Percentiles rank a stretch among this genome's conserved stretches.
Conservation (phyloP, 2,113 vertebrate genomes). For the Odontophorus gujanensis region DNA sequence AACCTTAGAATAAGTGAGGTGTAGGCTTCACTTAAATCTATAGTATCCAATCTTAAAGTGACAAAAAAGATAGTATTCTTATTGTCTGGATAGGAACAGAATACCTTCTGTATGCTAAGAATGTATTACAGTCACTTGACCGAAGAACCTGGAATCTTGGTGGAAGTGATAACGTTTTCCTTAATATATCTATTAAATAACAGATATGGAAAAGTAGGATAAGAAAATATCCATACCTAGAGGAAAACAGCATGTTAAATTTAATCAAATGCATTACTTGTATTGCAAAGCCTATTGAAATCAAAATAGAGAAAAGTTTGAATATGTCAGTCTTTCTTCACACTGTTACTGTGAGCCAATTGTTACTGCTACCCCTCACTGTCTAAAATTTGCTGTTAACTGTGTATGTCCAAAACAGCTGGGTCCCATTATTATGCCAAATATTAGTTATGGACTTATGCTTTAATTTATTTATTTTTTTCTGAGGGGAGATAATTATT, state of each 20-base stretch:
- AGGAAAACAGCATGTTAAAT: not conserved
- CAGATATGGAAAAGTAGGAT: not conserved
- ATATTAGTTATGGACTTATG: not conserved
- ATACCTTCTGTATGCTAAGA: not conserved
- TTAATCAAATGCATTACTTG: not conserved
- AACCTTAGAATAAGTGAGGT: not conserved
- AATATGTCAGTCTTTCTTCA: not conserved
- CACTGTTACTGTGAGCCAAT: not conserved
- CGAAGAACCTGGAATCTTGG: not conserved
- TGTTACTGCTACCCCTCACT: not conserved
- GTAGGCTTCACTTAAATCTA: not conserved
- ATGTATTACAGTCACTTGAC: not conserved
- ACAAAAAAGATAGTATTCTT: not conserved
- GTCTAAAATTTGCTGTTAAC: not conserved
- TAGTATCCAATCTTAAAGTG: not conserved
- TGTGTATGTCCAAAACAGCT: not conserved
- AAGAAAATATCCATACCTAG: not conserved
- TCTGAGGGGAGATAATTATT: not conserved
- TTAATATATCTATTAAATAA: not conserved
- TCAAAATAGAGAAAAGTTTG: not conserved
- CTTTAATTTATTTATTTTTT: not conserved
- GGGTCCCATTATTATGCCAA: not conserved
- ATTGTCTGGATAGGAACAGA: not conserved
- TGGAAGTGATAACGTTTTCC: not conserved
- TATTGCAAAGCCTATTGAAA: not conserved